These are phyloP conservation scores for Aurelia coerulea DNA, from an alignment of 30 jellyfish, hydroid and myxozoan species.

Conservation along the genomic window DNA sequence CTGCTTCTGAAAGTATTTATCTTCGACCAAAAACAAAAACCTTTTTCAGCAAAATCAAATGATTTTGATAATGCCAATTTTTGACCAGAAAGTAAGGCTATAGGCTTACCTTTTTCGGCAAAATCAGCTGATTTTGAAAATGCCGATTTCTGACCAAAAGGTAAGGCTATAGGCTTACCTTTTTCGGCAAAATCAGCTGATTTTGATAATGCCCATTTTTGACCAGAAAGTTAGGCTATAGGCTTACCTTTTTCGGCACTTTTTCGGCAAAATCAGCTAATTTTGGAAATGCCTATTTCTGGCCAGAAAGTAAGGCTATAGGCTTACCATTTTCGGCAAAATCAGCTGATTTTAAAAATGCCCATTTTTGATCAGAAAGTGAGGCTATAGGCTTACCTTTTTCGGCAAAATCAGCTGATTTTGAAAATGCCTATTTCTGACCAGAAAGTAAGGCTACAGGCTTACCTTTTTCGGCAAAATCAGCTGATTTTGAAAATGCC, in stretches of 20 bases:
- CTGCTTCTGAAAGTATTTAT: not conserved
- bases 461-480: too few relatives aligned
- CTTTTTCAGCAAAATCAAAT: not conserved
- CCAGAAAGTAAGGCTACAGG: too few relatives aligned
- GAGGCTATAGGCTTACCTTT: not conserved
- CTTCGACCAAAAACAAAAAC: not conserved
- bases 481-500: too few relatives aligned
- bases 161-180: not conserved
- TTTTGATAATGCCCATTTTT: not conserved
- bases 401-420: too few relatives aligned
- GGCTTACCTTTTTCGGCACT: not conserved
- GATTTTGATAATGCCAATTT: not conserved
- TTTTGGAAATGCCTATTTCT: too few relatives aligned
- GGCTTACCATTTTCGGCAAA: not conserved
- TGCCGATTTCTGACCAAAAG: not conserved
- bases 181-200: not conserved
- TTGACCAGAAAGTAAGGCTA: not conserved
- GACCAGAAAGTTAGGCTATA: not conserved
- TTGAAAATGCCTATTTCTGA: too few relatives aligned
- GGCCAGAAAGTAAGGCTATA: too few relatives aligned
- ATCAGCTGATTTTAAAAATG: not conserved
- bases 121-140: not conserved
- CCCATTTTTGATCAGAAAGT: not conserved
- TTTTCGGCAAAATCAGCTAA: too few relatives aligned
- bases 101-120: not conserved